phyloP scores from a whole-genome alignment of 2,113 vertebrate genomes.

The Gnathonemus longibarbis region DNA sequence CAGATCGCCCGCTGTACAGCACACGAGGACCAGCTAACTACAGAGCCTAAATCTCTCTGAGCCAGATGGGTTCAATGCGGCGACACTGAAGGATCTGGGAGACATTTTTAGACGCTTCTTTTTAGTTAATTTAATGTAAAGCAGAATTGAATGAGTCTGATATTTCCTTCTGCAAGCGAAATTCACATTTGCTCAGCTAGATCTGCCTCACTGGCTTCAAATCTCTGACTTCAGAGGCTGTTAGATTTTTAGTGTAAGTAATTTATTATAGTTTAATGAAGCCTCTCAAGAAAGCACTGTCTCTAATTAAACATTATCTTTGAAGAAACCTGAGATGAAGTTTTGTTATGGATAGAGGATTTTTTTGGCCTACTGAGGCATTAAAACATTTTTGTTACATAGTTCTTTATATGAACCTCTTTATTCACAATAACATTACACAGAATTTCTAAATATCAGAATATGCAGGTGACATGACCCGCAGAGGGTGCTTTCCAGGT shows the following conservation, averaged over 20 bases:
- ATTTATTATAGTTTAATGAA: constrained; percentile 16
- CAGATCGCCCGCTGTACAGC: neutral
- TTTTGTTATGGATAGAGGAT: neutral
- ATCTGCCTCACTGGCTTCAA: constrained; percentile 13
- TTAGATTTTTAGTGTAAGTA: constrained; percentile 14
- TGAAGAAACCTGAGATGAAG: constrained; percentile 4
- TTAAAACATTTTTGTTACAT: neutral
- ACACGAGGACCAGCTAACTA: constrained; percentile 4
- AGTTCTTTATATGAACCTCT: neutral
- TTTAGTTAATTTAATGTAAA: neutral
- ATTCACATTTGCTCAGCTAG: neutral
- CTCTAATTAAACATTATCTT: constrained; percentile 3
- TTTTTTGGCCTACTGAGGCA: neutral
- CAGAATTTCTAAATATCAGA: neutral
- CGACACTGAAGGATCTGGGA: neutral
- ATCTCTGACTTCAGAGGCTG: constrained; percentile 1
- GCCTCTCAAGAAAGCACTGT: neutral
- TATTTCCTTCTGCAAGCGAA: neutral
- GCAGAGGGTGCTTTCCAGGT: neutral
- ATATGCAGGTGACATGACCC: neutral
- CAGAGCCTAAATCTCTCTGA: neutral
- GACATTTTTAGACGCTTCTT: neutral
- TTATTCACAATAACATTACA: neutral
- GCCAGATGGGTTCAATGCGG: neutral
- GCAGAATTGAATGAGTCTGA: neutral